Evolutionary conservation across 2,888 invertebrate species (phyloP), one percentile per base, ranked within the genome.

Genomic region (Apotomis capreana): DNA sequence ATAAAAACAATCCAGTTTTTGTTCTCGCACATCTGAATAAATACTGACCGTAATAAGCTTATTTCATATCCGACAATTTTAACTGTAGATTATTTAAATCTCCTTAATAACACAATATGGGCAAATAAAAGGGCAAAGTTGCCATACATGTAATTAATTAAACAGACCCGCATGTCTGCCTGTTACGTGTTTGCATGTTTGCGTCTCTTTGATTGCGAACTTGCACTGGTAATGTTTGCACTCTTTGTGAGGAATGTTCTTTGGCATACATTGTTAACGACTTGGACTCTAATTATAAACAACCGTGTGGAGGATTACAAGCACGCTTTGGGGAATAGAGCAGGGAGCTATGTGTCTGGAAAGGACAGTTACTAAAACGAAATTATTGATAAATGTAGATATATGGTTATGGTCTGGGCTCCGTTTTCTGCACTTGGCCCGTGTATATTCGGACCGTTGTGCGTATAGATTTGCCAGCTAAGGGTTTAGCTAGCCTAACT

Each of bases 111-210:
- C 77, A 81, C 80, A 80, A 77, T 61, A 52, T 51, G 26, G 37
- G 58, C 51, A 77, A 77, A 76, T 76, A 76, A 76, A 76, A 77
- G 76, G 76, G 75, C 69, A 74, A 76, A 72, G 61, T 72, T 68
- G 26, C 12, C 57, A 46, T 37, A 68, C 64, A 64, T 63, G 76
- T 77, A 80, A 81, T 81, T 83, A 82, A 82, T 81, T 81, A 82
- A 80, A 84, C 78, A 79, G 62, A 76, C 89, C 91, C 91, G 90
- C 89, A 91, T 91, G 81, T 78, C 81, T 83, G 80, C 81, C 15
- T 65, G 64, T 79, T 74, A 84, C 82, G 86, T 55, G 55, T 64
- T 55, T 64, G 86, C 79, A 84, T 88, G 84, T 89, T 90, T 88
- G 84, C 84, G 78, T 76, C 76, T 70, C 85, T 86, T 85, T 89